Base-by-base conservation (phyloP, 2,797 vertebrate genomes). In the Takifugu rubripes region DNA sequence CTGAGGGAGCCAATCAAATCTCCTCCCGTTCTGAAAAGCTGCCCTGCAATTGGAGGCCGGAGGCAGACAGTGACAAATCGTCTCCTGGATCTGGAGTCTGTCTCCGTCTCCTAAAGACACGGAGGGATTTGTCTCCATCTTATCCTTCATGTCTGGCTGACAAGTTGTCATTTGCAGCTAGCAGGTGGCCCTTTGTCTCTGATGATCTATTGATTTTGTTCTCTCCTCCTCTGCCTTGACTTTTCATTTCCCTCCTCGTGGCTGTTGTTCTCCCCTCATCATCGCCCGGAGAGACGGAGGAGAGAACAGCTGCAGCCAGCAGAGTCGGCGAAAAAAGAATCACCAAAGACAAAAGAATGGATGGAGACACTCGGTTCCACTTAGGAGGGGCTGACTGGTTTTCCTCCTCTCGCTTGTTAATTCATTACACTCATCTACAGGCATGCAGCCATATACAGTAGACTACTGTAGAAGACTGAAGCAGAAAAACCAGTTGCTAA, bases 111-210 rank as follows among this genome's bases (percentile, higher is more conserved):
- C 46, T 25, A 3, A 57, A 78, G 63, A 68, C 66, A 68, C 46
- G 6, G 26, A 60, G 52, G 24, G 68, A 84, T 83, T 69, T 49
- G 67, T 80, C 76, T 79, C 64, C 56, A 70, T 84, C 74, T 57
- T 49, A 49, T 60, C 69, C 59, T 78, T 75, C 69, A 71, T 79
- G 75, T n/a, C 45, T 2, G 56, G 65, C 64, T 78, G 83, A 82
- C 82, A 82, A 40, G 54, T 73, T 83, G 76, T 86, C 80, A 84
- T 85, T 77, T 84, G 42, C 43, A 71, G 70, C 80, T 64, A 73
- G 79, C 84, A 88, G 87, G 85, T 87, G 87, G 78, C 64, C 73
- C 58, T 83, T 87, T 86, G 82, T 89, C 74, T 79, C 26, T 76
- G 72, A 81, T 77, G 71, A 81, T 85, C 71, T 81, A 88, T 86